phyloP scores from a whole-genome alignment of 2,113 vertebrate genomes.

The Tetrao urogallus region DNA sequence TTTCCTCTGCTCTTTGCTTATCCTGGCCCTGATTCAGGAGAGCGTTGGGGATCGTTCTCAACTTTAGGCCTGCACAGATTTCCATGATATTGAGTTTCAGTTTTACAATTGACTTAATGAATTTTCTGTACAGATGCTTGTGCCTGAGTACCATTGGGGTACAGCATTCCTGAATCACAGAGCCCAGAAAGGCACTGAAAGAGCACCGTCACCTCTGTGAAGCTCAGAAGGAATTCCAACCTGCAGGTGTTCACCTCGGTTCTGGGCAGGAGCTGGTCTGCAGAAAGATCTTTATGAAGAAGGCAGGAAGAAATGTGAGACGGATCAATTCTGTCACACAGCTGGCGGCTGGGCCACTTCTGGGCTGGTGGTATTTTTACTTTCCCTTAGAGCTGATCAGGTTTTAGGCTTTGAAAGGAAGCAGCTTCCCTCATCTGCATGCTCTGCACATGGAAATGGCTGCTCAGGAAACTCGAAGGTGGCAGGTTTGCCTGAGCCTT shows the following conservation, averaged over 20 bases:
- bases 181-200: not conserved
- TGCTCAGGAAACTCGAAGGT: not conserved
- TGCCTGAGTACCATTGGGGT: not conserved
- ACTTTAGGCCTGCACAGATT: not conserved
- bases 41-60: not conserved
- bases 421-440: not conserved
- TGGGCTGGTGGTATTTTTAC: not conserved
- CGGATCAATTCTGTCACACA: not conserved
- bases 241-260: not conserved
- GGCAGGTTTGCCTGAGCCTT: not conserved
- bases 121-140: not conserved
- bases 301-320: not conserved
- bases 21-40: slow-evolving; percentile 53
- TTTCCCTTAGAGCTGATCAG: not conserved
- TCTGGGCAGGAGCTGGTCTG: not conserved
- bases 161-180: not conserved
- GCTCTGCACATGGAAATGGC: not conserved
- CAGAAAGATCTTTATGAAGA: not conserved
- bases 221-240: not conserved
- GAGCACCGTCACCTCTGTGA: not conserved
- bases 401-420: not conserved
- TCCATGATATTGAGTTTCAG: not conserved
- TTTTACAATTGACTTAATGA: slow-evolving; percentile 1
- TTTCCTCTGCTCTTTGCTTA: slow-evolving; percentile 62
- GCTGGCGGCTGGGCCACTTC: not conserved